Conservation (phyloP, 2,888 invertebrate species). For the Xestia ashworthii region DNA sequence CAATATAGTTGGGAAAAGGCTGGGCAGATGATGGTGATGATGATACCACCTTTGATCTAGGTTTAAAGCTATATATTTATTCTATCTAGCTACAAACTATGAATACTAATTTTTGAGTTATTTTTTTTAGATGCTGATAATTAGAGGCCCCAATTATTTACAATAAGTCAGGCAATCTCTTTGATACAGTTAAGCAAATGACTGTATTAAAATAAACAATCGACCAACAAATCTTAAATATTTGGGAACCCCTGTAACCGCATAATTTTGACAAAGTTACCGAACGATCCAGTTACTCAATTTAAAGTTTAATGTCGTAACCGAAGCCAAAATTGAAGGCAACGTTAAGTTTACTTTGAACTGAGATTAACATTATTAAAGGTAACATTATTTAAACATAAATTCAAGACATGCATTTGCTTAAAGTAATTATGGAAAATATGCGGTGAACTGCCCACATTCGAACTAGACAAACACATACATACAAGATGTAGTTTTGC, state of each 20-base stretch:
- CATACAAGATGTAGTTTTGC: no score
- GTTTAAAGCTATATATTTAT: no score
- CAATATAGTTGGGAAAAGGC: no score
- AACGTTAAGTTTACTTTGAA: conserved; percentile 21
- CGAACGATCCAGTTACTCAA: conserved; percentile 41
- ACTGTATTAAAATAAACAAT: neutral
- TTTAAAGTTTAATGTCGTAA: conserved; percentile 43
- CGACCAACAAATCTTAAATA: neutral
- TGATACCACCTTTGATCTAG: neutral
- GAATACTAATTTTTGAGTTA: neutral
- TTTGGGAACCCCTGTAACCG: neutral
- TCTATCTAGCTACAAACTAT: neutral
- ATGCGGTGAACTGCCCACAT: neutral
- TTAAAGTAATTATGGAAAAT: neutral
- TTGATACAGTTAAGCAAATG: neutral
- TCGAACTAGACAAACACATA: no score
- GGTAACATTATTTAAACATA: conserved; percentile 30
- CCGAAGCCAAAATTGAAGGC: conserved; percentile 41
- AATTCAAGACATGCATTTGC: neutral
- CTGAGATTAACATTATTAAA: conserved; percentile 26
- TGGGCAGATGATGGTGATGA: no score
- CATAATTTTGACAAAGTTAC: conserved; percentile 39
- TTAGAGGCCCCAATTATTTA: no score
- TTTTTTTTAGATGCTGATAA: neutral
- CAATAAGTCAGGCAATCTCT: neutral